Conservation (phyloP, 2,797 vertebrate genomes). For the Aphelocoma californica region DNA sequence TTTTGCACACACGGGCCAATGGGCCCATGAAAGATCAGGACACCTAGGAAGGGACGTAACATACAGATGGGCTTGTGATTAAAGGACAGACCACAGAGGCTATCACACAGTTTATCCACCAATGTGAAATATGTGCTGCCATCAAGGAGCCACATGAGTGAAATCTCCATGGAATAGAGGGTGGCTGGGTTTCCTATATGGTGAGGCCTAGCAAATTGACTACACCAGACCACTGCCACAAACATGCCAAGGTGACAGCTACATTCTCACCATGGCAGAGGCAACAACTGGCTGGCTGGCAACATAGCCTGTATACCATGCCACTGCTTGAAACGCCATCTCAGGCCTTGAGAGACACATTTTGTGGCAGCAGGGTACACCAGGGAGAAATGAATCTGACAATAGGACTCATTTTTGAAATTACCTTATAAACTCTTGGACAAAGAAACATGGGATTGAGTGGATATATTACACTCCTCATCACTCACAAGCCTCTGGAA, state of each 20-base stretch:
- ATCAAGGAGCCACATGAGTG: not conserved
- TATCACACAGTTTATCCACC: not conserved
- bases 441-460: not conserved
- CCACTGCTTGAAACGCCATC: not conserved
- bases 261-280: too few species aligned
- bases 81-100: fast-evolving
- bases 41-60: not conserved
- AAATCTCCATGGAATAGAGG: not conserved
- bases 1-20: not conserved
- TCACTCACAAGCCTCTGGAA: not conserved
- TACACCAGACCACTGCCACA: too few species aligned
- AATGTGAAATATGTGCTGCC: not conserved
- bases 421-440: not conserved
- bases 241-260: too few species aligned
- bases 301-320: not conserved
- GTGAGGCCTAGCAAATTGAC: not conserved
- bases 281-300: not conserved
- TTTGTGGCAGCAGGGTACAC: not conserved
- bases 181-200: not conserved
- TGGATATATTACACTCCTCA: not conserved
- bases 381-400: not conserved
- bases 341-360: not conserved
- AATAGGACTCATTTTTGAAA: not conserved
- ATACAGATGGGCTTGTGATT: too few species aligned
- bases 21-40: not conserved